Base-by-base conservation (phyloP, 2,888 invertebrate species). In the Spisula subtruncata region DNA sequence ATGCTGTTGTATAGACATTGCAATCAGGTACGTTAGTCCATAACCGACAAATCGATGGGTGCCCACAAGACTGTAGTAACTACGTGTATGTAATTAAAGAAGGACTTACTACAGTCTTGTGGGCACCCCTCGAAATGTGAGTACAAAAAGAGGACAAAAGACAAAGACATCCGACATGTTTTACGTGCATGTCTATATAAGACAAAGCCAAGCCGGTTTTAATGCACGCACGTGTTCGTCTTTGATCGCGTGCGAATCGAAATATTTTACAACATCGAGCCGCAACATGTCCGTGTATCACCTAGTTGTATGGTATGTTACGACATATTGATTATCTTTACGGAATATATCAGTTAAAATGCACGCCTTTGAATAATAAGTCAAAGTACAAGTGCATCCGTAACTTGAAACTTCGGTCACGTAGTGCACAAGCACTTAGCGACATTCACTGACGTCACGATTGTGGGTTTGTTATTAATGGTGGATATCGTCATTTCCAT, bases 241-340 rank as follows among this genome's bases (percentile, higher is more conserved):
- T 75, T 75, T 35, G 75, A 35, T 75, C 75, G 75, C 75, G 75
- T 75, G 75, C 25, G 35, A 75, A 75, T 75, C 32, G 32, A 75
- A 75, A 75, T 75, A 32, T 4, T 75, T 75, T 41, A 14, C 0
- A 75, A 35, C 75, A 75, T 35, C 35, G 75, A 5, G 75, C 32
- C 75, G 18, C 0, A 75, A 16, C 35, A 75, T 35, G 35, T 25
- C 35, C 4, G 32, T 32, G 35, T 18, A 35, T 75, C 35, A 75
- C 75, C 32, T 0, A 25, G 75, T 35, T 18, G 32, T 29, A 16
- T 35, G 35, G 75, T 35, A 75, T 75, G 12, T 35, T 75, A 75
- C 75, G 75, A 35, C 20, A 75, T 75, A 32, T 75, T 32, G 75
- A 32, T 75, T 75, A 35, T 75, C 18, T 20, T 16, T 25, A n/a